These are phyloP conservation scores for Pristis pectinata DNA, from an alignment of 2,797 vertebrate genomes.

Conservation along the genomic window DNA sequence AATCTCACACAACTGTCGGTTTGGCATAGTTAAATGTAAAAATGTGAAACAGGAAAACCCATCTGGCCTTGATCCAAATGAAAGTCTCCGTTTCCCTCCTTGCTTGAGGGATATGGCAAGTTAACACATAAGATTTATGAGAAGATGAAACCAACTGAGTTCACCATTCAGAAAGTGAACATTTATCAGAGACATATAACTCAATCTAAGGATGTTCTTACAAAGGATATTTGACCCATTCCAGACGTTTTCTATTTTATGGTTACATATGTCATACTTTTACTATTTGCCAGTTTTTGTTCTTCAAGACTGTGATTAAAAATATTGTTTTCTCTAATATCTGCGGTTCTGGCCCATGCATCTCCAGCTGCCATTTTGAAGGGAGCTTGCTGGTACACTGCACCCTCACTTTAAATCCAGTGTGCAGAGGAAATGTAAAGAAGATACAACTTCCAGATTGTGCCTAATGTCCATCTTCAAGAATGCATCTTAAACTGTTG, in stretches of 20 bases:
- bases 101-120: constrained; percentile 32
- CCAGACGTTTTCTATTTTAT: not conserved
- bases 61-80: constrained; percentile 27
- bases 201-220: constrained; percentile 26
- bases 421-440: not conserved
- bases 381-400: not conserved
- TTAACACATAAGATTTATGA: constrained; percentile 28
- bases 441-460: not conserved
- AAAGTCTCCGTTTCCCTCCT: not conserved
- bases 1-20: not conserved
- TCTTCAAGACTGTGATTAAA: not conserved
- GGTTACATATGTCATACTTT: not conserved
- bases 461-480: not conserved
- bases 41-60: constrained; percentile 9
- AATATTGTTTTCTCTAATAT: not conserved
- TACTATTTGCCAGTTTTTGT: not conserved
- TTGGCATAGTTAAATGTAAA: constrained; percentile 4
- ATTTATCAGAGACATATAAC: not conserved
- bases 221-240: not conserved
- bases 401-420: not conserved
- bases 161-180: constrained; percentile 6
- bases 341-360: not conserved
- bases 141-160: constrained; percentile 8
- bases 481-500: not conserved
- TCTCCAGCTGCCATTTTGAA: not conserved